A percentile compares a stretch with the other conserved stretches of the same genome.
phyloP scores from a whole-genome alignment of 2,113 vertebrate genomes.

The Thalassarche chlororhynchos region DNA sequence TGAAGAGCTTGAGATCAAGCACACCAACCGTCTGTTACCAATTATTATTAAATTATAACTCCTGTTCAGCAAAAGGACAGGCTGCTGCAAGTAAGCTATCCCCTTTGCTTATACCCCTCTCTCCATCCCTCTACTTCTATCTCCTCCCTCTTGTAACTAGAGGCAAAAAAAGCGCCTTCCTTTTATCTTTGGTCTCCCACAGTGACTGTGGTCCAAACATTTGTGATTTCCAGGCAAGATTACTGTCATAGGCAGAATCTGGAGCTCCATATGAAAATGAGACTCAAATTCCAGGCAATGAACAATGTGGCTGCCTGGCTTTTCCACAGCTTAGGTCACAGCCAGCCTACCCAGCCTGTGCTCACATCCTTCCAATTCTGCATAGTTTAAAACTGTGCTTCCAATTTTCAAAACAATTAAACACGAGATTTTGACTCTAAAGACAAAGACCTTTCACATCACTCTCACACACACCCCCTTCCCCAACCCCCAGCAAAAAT shows the following conservation, averaged over 20 bases:
- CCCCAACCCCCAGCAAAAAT: background rate
- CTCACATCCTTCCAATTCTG: background rate
- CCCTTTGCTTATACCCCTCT: background rate
- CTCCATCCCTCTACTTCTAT: background rate
- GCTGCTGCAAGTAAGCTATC: background rate
- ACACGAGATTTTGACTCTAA: background rate
- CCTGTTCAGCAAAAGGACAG: background rate
- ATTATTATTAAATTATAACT: background rate
- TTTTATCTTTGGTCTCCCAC: background rate
- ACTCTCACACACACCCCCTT: background rate
- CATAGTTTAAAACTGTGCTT: background rate
- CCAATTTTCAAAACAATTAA: background rate
- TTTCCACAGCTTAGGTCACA: background rate
- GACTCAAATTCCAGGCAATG: background rate
- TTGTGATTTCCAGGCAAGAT: background rate
- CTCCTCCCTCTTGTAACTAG: background rate
- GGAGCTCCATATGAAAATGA: background rate
- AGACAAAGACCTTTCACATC: background rate
- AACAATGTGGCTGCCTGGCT: background rate
- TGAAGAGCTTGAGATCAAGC: background rate
- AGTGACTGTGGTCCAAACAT: background rate
- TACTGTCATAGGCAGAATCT: background rate
- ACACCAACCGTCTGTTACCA: background rate
- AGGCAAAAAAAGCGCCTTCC: background rate
- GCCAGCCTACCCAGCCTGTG: background rate